Evolutionary conservation across 1,140 invertebrate species (phyloP), one percentile per base, ranked within the genome.

Genomic region (Hormaphis cornu): DNA sequence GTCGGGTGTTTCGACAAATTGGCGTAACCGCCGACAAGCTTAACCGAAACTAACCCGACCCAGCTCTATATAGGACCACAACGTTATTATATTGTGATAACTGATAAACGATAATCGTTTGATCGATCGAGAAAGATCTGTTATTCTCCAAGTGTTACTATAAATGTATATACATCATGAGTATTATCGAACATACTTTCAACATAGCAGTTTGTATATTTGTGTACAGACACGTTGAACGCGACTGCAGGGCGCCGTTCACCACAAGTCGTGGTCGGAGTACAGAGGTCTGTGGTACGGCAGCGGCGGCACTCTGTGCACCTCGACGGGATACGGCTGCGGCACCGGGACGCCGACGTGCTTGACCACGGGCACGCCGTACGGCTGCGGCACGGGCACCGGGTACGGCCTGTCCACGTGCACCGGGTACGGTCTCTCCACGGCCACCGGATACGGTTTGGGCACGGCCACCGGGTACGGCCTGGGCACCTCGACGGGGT

Each of bases 381-480:
- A 33, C 4, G 72, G 73, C 12, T 73, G 54, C 3, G 70, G 72
- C 8, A 73, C 70, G 10, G 42, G 53, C 12, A 73, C 71, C 1
- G 74, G 74, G 54, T 72, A 69, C 12, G 74, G 74, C 42, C 70
- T 37, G 20, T 73, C 71, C 3, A 72, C 71, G 24, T 71, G 73
- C 10, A 75, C 74, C 0, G 74, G 71, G 7, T 71, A 71, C 14
- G 72, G 73, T 20, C 69, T 72, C 30, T 73, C 72, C 16, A 75
- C 73, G 2, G 71, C 70, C 40, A 72, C 72, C 1, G 74, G 71
- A 3, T 72, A 71, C 3, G 74, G 73, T 24, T 73, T 72, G 18
- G 74, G 73, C 1, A 75, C 73, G n/a, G 72, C 63, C n/a, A 74
- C 73, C 14, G 73, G 72, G 52, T 74, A 73, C 2, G 74, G 73